A percentile compares a stretch with the other conserved stretches of the same genome.
Evolutionary conservation across 2,113 vertebrate species (phyloP).

Genomic region (Dipodomys stephensi): DNA sequence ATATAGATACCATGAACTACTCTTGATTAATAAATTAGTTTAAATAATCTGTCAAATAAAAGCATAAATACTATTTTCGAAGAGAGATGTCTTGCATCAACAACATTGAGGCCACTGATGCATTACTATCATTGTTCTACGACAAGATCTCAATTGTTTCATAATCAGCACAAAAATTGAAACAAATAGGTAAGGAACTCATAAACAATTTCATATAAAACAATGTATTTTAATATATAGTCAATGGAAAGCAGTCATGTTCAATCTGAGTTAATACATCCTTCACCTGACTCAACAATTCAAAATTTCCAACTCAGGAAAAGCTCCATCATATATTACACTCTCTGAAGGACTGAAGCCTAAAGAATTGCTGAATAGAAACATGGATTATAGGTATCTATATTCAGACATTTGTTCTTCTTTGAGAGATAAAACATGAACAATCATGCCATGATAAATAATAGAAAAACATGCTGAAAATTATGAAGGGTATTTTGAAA

Average conservation of each 20-base stretch:
- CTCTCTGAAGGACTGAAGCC: not conserved
- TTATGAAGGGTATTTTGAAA: not conserved
- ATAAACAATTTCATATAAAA: not conserved
- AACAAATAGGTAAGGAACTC: not conserved
- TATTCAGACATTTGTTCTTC: not conserved
- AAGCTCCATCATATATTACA: not conserved
- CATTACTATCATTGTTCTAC: not conserved
- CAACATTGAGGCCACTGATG: not conserved
- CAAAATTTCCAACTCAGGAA: not conserved
- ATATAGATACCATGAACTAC: not conserved
- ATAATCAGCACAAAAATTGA: not conserved
- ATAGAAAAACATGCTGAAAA: not conserved
- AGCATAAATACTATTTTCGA: not conserved
- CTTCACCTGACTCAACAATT: not conserved
- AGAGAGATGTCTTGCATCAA: not conserved
- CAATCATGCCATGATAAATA: not conserved
- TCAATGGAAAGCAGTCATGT: not conserved
- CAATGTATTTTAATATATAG: not conserved
- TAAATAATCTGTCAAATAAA: not conserved
- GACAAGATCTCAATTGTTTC: not conserved
- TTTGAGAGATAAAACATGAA: not conserved
- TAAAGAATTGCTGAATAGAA: not conserved
- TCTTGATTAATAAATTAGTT: not conserved
- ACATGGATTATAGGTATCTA: not conserved
- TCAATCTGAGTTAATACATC: constrained; percentile 31